Conservation (phyloP, 2,113 vertebrate species). For the Gila orcuttii region DNA sequence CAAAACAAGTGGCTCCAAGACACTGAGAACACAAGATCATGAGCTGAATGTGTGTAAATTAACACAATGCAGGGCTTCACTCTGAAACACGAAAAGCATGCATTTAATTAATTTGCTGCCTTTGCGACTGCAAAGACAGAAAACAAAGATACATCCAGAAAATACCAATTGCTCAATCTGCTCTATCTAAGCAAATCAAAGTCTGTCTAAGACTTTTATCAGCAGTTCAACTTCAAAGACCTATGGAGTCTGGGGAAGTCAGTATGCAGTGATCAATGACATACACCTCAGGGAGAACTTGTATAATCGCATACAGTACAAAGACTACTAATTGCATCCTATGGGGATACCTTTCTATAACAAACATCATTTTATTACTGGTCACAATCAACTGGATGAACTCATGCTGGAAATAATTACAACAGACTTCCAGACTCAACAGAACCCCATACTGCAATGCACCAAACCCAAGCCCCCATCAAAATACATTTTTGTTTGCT, state of each 20-base stretch:
- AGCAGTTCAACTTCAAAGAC: conserved; percentile 1
- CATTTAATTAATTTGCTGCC: too few species aligned
- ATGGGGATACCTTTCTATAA: not conserved
- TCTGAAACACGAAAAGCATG: not conserved
- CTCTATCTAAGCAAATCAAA: conserved; percentile 2
- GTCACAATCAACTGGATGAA: not conserved
- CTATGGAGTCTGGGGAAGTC: not conserved
- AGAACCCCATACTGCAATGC: not conserved
- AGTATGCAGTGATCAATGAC: not conserved
- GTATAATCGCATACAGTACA: not conserved
- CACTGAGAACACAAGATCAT: not conserved
- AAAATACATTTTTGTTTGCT: not conserved
- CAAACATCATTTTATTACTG: not conserved
- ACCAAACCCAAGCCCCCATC: not conserved
- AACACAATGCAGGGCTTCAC: too few species aligned
- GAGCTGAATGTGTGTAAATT: too few species aligned
- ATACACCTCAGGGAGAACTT: not conserved
- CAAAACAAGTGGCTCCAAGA: not conserved
- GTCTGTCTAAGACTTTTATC: not conserved
- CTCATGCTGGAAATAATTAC: not conserved
- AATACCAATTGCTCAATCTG: conserved; percentile 1
- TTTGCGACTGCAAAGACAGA: not conserved
- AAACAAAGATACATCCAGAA: not conserved
- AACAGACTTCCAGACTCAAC: not conserved
- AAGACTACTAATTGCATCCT: not conserved